Evolutionary conservation across 2,888 invertebrate species (phyloP).

Genomic region (Phaedon cochleariae): DNA sequence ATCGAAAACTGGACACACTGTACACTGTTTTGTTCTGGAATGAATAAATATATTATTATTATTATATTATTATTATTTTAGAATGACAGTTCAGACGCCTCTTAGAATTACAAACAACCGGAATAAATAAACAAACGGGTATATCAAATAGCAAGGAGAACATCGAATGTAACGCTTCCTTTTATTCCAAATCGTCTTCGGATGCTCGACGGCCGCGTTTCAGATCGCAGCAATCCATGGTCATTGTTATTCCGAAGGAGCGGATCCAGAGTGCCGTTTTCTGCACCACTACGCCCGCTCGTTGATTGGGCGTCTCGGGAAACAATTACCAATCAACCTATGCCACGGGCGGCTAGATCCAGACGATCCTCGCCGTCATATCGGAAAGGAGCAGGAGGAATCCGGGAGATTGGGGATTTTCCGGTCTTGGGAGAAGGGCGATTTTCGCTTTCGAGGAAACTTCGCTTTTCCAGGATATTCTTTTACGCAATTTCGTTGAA

Average conservation of each 20-base stretch:
- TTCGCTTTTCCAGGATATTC: slow-evolving; percentile 20
- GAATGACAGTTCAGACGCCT: no score
- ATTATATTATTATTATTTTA: no score
- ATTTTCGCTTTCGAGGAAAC: slow-evolving; percentile 6
- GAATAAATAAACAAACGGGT: no score
- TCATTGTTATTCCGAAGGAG: slow-evolving; percentile 61
- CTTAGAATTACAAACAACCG: no score
- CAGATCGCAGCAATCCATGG: no score
- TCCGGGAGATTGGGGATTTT: not conserved
- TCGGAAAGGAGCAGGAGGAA: not conserved
- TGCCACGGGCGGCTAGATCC: slow-evolving; percentile 41
- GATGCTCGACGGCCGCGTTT: no score
- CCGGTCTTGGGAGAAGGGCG: not conserved
- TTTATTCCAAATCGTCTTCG: no score
- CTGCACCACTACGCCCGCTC: slow-evolving; percentile 61
- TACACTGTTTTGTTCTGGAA: no score
- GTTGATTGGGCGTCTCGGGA: slow-evolving; percentile 60
- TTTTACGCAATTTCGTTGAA: slow-evolving; percentile 53
- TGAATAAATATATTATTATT: no score
- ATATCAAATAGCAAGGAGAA: no score
- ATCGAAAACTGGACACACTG: no score
- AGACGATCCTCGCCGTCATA: not conserved
- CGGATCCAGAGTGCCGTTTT: slow-evolving; percentile 59
- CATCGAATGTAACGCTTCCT: no score
- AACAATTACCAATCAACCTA: slow-evolving; percentile 58